A percentile compares a stretch with the other conserved stretches of the same genome.
phyloP scores from a whole-genome alignment of 2,797 vertebrate genomes.

The Miichthys miiuy region DNA sequence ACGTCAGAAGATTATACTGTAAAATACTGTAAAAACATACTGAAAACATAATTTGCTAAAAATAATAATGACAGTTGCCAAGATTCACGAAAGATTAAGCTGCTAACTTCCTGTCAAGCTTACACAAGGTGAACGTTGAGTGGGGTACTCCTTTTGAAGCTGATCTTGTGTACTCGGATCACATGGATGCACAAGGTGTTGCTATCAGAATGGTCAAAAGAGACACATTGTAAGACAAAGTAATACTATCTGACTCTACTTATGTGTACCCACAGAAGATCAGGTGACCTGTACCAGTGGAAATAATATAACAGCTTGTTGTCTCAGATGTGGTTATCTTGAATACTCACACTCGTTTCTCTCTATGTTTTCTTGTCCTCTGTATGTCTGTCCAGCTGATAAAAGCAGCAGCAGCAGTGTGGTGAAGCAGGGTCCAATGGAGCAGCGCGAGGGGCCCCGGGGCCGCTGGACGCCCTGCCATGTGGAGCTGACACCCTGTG shows the following conservation, averaged over 20 bases:
- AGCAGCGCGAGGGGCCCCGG: slow-evolving; percentile 89
- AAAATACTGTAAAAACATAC: too few relatives aligned
- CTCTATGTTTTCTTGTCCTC: neutral
- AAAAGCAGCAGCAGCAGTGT: slow-evolving; percentile 89
- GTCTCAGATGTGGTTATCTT: neutral
- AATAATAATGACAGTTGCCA: neutral
- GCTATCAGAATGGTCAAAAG: neutral
- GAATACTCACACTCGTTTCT: slow-evolving; percentile 2
- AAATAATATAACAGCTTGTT: slow-evolving; percentile 1
- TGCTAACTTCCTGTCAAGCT: neutral
- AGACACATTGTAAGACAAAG: neutral
- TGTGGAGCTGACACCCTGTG: slow-evolving; percentile 92
- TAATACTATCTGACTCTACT: neutral
- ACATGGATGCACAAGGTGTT: neutral
- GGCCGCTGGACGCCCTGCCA: slow-evolving; percentile 93
- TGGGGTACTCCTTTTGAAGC: neutral
- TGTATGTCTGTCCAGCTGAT: slow-evolving; percentile 80
- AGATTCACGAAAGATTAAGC: neutral
- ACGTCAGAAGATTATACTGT: neutral
- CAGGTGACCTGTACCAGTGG: neutral
- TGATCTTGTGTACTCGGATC: neutral
- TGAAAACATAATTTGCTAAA: too few relatives aligned
- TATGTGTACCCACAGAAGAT: neutral
- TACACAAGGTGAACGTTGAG: neutral
- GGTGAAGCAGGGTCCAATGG: slow-evolving; percentile 94